Base-by-base conservation (phyloP, 2,888 invertebrate species). In the Cantharis lateralis region DNA sequence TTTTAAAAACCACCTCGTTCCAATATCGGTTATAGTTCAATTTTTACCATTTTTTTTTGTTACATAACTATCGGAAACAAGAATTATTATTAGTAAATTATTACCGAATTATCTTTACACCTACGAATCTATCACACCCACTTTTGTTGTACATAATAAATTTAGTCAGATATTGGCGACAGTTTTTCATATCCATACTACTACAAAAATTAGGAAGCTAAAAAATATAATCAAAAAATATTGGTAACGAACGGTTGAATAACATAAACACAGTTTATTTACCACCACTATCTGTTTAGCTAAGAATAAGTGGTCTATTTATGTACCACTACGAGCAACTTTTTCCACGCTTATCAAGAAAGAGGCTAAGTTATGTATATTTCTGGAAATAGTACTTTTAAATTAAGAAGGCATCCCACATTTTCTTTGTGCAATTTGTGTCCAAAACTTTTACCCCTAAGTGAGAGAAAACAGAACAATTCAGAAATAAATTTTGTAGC, bases 91-190 rank as follows among this genome's bases (percentile, higher is more conserved):
- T 72, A 72, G 66, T 73, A 69, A 73, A 69, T 73, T 62, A 73
- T 69, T 73, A 28, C 63, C 73, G 62, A 69, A 73, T 73, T 69
- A 69, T 28, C n/a, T 66, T 73, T 63, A 48, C 73, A 62, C 68
- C 73, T 69, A 73, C 73, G 7, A 48, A 48, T 7, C 15, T 62
- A 68, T 62, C 68, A 69, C 73, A 63, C 68, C 73, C 69, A 73
- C 62, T 68, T 62, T 61, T 28, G 11, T 3, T 2, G 32, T n/a
- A n/a, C 13, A n/a, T n/a, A 4, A 48, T 48, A 48, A 48, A 48
- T 48, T 48, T 48, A 13, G 5, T 48, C 11, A 4, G 32, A 32
- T 13, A 32, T 48, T 48, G 48, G 48, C 48, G 48, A 48, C 48
- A 48, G n/a, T n/a, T n/a, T 48, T 48, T 48, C 32, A 48, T 48